These are phyloP conservation scores for Lamellibrachia luymesi DNA, from an alignment of 1,140 invertebrate species.

Conservation along the genomic window DNA sequence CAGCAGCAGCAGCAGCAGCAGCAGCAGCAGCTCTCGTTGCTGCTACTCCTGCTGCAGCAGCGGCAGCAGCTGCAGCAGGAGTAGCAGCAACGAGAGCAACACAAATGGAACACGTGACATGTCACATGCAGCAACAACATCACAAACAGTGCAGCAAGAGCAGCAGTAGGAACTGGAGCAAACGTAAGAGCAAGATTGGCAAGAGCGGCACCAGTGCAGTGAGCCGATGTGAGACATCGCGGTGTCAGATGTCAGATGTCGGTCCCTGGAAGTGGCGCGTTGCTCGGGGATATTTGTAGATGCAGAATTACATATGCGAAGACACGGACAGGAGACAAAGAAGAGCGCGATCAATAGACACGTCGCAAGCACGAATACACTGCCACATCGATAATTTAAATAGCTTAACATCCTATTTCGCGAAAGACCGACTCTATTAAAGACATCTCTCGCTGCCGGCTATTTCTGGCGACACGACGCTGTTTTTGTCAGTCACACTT, in stretches of 20 bases:
- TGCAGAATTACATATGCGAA: background rate
- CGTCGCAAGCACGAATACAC: background rate
- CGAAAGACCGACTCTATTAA: slow-evolving; percentile 4
- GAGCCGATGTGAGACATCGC: too few relatives aligned
- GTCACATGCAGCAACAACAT: too few relatives aligned
- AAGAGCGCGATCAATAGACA: background rate
- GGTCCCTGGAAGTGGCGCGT: background rate
- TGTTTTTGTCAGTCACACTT: background rate
- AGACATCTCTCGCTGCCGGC: background rate
- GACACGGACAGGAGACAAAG: background rate
- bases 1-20: too few relatives aligned
- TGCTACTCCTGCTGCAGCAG: too few relatives aligned
- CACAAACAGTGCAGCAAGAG: too few relatives aligned
- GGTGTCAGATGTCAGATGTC: background rate
- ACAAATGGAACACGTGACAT: too few relatives aligned
- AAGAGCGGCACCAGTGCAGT: too few relatives aligned
- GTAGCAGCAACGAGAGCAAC: too few relatives aligned
- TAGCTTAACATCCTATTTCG: background rate
- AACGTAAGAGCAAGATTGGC: too few relatives aligned
- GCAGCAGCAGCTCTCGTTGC: too few relatives aligned
- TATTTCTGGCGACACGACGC: background rate
- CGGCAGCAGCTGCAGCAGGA: too few relatives aligned
- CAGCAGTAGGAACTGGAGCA: too few relatives aligned
- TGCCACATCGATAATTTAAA: background rate
- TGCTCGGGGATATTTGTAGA: background rate